Base-by-base conservation (phyloP, 2,888 invertebrate species). In the Frankliniella intonsa region DNA sequence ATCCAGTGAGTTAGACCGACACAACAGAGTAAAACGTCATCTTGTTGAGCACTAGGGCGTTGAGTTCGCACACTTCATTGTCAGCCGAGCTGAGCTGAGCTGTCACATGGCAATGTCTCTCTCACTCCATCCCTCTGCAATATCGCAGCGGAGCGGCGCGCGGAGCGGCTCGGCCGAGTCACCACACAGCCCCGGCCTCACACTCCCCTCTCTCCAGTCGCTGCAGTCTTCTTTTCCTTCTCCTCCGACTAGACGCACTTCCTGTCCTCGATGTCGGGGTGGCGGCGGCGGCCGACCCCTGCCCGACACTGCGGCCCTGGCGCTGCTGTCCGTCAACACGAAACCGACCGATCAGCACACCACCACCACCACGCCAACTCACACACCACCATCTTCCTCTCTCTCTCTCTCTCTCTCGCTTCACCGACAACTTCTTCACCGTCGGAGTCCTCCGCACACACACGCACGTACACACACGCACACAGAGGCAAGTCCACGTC, bases 171-270 rank as follows among this genome's bases (percentile, higher is more conserved):
- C 17, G 69, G n/a, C 69, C 62, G 62, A n/a, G 62, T 62, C 62
- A n/a, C n/a, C n/a, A n/a, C n/a, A n/a, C 62, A 62, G 3, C 14
- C 62, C 62, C 8, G 7, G 12, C 62, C 17, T 62, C 62, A 62
- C 62, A 62, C 62, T 38, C 5, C 38, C 11, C 12, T 62, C 5
- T 17, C 17, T 17, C 8, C 62, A 62, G 2, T 38, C 62, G 62
- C 62, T 62, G 62, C 62, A 62, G 62, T 62, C 62, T 62, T 62
- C 62, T 19, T 62, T n/a, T 62, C 62, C 62, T 62, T 62, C 62
- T 62, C 62, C 62, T 62, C 62, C 62, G 38, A 38, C 38, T 62
- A 17, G 7, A 14, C 62, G 17, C 62, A 62, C 62, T 62, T 62
- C 17, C n/a, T 62, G 19, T 3, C 38, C 38, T 38, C 38, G 38